Percentiles rank a stretch among this genome's conserved stretches.
Conservation (phyloP, 2,797 vertebrate species). For the Heterohyrax brucei region DNA sequence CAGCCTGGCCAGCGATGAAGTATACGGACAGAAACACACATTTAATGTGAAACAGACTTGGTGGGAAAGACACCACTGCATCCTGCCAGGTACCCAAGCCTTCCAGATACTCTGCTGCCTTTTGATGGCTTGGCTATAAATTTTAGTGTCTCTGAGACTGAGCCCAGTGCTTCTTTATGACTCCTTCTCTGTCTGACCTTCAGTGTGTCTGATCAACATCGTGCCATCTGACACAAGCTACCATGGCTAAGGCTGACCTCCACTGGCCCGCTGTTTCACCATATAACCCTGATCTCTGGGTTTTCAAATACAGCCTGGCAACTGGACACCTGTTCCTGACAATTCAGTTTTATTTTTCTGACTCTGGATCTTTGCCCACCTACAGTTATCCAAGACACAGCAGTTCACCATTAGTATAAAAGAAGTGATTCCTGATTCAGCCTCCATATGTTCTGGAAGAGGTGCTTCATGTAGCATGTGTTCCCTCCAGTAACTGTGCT, state of each 20-base stretch:
- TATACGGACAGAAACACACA: conserved; percentile 11
- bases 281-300: neutral
- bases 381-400: neutral
- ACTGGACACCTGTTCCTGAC: conserved; percentile 45
- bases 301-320: conserved; percentile 15
- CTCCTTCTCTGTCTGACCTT: neutral
- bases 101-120: conserved; percentile 75
- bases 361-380: conserved; percentile 54
- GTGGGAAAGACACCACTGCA: conserved; percentile 22
- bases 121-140: conserved; percentile 82
- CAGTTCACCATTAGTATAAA: neutral
- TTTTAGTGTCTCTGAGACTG: conserved; percentile 63
- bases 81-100: conserved; percentile 71
- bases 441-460: neutral
- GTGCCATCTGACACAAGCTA: conserved; percentile 43
- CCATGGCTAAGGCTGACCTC: conserved; percentile 48
- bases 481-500: neutral
- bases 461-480: neutral
- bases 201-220: conserved; percentile 22
- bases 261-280: conserved; percentile 44
- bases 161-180: neutral
- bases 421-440: neutral
- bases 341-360: conserved; percentile 75
- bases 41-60: conserved; percentile 81
- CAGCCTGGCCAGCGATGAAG: conserved; percentile 29